Conservation (phyloP, 2,797 vertebrate species). For the Semaprochilodus insignis region DNA sequence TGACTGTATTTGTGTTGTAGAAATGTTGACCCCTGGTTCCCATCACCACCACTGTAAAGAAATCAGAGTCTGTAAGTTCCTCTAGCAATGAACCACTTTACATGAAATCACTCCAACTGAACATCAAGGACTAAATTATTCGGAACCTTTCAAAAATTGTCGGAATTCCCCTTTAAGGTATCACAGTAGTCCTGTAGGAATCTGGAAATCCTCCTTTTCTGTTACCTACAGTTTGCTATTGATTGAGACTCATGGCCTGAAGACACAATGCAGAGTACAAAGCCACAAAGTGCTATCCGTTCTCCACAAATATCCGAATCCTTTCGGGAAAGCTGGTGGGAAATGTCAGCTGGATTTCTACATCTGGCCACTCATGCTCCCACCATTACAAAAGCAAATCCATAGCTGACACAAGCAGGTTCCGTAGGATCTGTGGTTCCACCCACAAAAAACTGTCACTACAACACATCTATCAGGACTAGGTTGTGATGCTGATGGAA, state of each 20-base stretch:
- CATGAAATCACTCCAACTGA: too few relatives aligned
- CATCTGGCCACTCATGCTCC: slow-evolving; percentile 15
- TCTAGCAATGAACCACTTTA: too few relatives aligned
- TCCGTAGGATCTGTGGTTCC: slow-evolving; percentile 9
- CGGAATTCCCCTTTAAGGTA: not conserved
- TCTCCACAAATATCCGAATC: not conserved
- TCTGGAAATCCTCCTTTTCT: not conserved
- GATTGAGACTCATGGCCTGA: not conserved
- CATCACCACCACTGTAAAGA: too few relatives aligned
- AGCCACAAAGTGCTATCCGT: not conserved
- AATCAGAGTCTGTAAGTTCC: too few relatives aligned
- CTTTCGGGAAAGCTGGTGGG: slow-evolving; percentile 17
- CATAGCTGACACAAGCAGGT: slow-evolving; percentile 24
- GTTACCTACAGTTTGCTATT: not conserved
- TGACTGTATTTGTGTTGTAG: too few relatives aligned
- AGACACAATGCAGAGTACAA: not conserved
- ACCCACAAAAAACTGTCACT: slow-evolving; percentile 23
- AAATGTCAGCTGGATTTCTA: slow-evolving; percentile 25
- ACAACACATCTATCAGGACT: slow-evolving; percentile 18
- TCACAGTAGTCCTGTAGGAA: not conserved
- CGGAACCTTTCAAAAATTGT: too few relatives aligned
- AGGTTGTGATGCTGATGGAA: slow-evolving; percentile 12
- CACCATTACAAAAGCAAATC: slow-evolving; percentile 32
- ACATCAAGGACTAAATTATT: too few relatives aligned
- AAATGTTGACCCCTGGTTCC: too few relatives aligned